Evolutionary conservation across 2,797 vertebrate species (phyloP).

Genomic region (Cryptoprocta ferox): DNA sequence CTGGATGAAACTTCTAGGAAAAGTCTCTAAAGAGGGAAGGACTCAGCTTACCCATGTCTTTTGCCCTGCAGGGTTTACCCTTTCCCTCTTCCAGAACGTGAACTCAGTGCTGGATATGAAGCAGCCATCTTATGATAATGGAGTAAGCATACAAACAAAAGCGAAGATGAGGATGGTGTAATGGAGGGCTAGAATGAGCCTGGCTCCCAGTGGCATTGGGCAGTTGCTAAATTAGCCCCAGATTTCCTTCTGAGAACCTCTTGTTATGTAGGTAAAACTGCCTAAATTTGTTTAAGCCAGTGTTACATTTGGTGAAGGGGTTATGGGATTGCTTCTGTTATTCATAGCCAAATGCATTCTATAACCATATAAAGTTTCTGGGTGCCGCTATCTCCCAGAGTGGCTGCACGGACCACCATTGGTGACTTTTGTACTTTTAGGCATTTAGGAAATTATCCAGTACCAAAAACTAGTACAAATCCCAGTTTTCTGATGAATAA

Average conservation of each 20-base stretch:
- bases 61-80: background rate
- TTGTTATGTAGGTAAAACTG: background rate
- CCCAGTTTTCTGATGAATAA: background rate
- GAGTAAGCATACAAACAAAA: background rate
- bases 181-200: background rate
- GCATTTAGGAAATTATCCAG: background rate
- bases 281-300: background rate
- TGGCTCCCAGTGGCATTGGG: background rate
- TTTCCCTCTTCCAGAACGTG: background rate
- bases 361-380: background rate
- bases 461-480: background rate
- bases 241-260: background rate
- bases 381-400: background rate
- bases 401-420: background rate
- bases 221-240: background rate
- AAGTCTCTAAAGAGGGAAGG: background rate
- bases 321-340: background rate
- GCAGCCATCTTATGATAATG: background rate
- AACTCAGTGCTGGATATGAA: background rate
- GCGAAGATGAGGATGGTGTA: accelerated
- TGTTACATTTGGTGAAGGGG: background rate
- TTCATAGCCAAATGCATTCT: background rate
- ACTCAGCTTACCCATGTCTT: background rate
- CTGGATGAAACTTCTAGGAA: background rate
- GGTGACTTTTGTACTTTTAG: background rate